These are phyloP conservation scores for Heliconius ismenius DNA, from an alignment of 2,888 invertebrate genomes.

Conservation along the genomic window DNA sequence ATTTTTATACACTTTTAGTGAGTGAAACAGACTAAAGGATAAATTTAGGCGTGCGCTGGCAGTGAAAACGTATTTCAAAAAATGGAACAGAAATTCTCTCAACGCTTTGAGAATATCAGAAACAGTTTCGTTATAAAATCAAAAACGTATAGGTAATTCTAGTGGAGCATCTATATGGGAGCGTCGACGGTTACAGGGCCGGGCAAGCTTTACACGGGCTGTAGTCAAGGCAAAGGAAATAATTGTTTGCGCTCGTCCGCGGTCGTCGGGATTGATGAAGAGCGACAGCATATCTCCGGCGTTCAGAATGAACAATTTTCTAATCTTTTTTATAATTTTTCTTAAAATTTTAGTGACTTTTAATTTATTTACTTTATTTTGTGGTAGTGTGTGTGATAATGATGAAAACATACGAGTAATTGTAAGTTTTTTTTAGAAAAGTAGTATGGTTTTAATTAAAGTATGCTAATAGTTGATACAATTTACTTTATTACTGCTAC, in stretches of 20 bases:
- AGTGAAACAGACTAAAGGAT: background rate
- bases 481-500: no score
- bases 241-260: constrained; percentile 5
- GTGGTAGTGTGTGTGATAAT: background rate
- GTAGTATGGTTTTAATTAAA: no score
- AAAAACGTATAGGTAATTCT: constrained; percentile 9
- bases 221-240: background rate
- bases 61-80: background rate
- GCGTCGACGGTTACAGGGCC: background rate
- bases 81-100: constrained; percentile 8
- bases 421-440: background rate
- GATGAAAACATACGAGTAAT: background rate
- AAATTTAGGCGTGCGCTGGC: constrained; percentile 8
- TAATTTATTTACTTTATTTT: background rate
- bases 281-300: background rate
- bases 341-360: background rate
- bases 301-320: background rate
- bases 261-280: constrained; percentile 7
- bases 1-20: constrained; percentile 11
- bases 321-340: background rate
- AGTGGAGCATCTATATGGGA: background rate
- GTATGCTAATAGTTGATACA: no score
- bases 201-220: background rate
- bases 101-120: constrained; percentile 14
- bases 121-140: constrained; percentile 22